Percentiles rank a stretch among this genome's conserved stretches.
These are phyloP conservation scores for Glareola pratincola DNA, from an alignment of 2,113 vertebrate genomes.

Conservation along the genomic window DNA sequence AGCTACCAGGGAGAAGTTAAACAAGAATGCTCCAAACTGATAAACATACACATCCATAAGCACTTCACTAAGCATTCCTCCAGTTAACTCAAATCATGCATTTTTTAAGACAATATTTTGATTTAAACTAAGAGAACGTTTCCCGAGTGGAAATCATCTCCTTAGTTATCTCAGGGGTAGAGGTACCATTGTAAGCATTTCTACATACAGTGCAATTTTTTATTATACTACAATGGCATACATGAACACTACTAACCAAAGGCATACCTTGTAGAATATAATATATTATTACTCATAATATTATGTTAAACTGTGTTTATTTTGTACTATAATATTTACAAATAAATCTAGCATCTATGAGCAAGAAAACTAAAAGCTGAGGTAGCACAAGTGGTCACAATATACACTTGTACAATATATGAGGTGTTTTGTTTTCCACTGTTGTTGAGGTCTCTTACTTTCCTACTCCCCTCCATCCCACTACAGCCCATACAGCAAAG, in stretches of 20 bases:
- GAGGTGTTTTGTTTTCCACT: background rate
- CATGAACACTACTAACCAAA: background rate
- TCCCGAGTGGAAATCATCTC: background rate
- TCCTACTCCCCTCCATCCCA: background rate
- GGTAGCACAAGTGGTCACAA: background rate
- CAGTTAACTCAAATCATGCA: background rate
- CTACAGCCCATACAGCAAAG: background rate
- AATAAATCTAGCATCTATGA: background rate
- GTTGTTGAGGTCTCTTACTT: background rate
- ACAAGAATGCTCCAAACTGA: background rate
- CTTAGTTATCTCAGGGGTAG: background rate
- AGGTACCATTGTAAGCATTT: background rate
- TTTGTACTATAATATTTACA: background rate
- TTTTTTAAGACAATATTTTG: background rate
- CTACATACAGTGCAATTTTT: background rate
- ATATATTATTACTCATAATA: background rate
- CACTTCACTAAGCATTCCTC: background rate
- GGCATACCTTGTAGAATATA: background rate
- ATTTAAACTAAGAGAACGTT: background rate
- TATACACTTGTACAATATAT: no score
- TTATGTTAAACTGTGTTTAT: background rate
- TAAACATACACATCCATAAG: background rate
- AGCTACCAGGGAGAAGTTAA: background rate
- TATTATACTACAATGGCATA: background rate
- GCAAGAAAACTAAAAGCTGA: background rate